Evolutionary conservation across 2,888 invertebrate genomes (phyloP), one percentile per base, ranked within the genome.

Genomic region (Leucania comma): DNA sequence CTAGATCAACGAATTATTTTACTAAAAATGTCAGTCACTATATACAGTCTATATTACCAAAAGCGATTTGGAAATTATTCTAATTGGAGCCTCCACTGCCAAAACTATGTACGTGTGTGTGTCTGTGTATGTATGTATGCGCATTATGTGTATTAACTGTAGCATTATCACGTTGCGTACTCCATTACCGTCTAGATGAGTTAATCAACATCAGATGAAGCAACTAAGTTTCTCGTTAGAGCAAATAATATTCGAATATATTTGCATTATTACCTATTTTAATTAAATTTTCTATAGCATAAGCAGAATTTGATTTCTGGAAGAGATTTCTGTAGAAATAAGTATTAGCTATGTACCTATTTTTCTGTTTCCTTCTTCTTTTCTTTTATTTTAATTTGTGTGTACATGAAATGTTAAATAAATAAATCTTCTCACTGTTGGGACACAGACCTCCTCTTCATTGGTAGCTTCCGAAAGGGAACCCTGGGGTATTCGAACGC

Each of bases 181-280:
- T 54, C 9, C 14, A 10, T 42, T 12, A 57, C 22, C 5, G 22
- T 50, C 29, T 29, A 17, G 38, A 24, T 69, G 38, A 24, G 12
- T 24, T 57, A 42, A 57, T 51, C 29, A 69, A n/a, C 20, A 53
- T 6, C 14, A 24, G 22, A 32, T 68, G 46, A 32, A 26, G 26
- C 12, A 12, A 38, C 20, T 53, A 20, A 32, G 32, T 5, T 54
- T 12, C 12, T 35, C 14, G 14, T 1, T 22, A 20, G 35, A 22
- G 50, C 29, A 53, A 38, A 2, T 4, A 10, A 2, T n/a, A 29
- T 29, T n/a, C 24, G 35, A 24, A 24, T 56, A 14, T 42, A 38
- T 12, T 38, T 38, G 38, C 17, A 42, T 4, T 35, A 58, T n/a
- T 20, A 9, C 5, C 35, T 17, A 6, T 35, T 63, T 35, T 17